phyloP scores from a whole-genome alignment of 2,888 invertebrate species.

The Cataglyphis livida region DNA sequence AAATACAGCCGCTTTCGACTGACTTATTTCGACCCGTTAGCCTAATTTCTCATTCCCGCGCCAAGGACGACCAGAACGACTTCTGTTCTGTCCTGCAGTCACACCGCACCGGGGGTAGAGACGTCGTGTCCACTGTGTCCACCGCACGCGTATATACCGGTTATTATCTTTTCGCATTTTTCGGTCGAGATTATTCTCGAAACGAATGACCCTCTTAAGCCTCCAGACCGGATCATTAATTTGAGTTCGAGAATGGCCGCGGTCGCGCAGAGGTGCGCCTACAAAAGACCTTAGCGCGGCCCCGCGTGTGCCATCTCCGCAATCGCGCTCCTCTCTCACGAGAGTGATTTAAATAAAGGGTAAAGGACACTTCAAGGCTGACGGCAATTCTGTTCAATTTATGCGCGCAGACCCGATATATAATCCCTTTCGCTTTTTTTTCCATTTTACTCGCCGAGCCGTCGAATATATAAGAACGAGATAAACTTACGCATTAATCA shows the following conservation, averaged over 20 bases:
- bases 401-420: slow-evolving; percentile 49
- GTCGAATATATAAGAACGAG: slow-evolving; percentile 24
- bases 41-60: slow-evolving; percentile 74
- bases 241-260: slow-evolving; percentile 68
- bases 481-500: slow-evolving; percentile 52
- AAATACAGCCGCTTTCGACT: slow-evolving; percentile 51
- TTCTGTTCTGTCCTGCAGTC: slow-evolving; percentile 21
- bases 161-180: slow-evolving; percentile 74
- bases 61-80: slow-evolving; percentile 71
- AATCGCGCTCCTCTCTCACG: slow-evolving; percentile 58
- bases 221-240: slow-evolving; percentile 72
- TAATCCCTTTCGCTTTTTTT: slow-evolving; percentile 26
- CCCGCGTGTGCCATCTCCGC: slow-evolving; percentile 48
- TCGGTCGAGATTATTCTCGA: slow-evolving; percentile 73
- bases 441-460: slow-evolving; percentile 43
- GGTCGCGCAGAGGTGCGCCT: slow-evolving; percentile 34
- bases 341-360: slow-evolving; percentile 53
- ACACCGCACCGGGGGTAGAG: slow-evolving; percentile 34
- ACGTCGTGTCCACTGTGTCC: slow-evolving; percentile 35
- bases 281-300: slow-evolving; percentile 47
- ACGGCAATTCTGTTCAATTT: slow-evolving; percentile 55
- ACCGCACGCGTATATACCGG: slow-evolving; percentile 43
- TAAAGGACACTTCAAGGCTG: slow-evolving; percentile 55
- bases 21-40: slow-evolving; percentile 73
- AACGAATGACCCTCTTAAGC: slow-evolving; percentile 73